Percentiles rank a stretch among this genome's conserved stretches.
Conservation (phyloP, 23 tunicate genomes). For the Halocynthia roretzi region DNA sequence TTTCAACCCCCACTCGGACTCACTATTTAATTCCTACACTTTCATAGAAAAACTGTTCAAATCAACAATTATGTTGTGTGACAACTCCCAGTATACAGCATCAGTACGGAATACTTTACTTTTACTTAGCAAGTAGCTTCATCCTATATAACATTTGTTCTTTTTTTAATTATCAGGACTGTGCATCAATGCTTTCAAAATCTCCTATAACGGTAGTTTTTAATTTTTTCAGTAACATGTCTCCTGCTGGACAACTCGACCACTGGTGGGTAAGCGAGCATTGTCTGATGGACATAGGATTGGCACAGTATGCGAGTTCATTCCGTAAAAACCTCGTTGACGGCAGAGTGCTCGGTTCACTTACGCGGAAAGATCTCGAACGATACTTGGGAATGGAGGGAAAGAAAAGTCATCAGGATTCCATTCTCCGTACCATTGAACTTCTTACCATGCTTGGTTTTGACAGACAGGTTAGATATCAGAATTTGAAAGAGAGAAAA, state of each 20-base stretch:
- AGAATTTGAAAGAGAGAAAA: neutral
- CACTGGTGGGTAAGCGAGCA: conserved; percentile 96
- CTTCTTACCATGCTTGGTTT: conserved; percentile 60
- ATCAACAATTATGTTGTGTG: too few relatives aligned
- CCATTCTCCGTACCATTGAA: conserved; percentile 52
- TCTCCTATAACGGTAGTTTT: neutral
- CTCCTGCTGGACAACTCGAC: conserved; percentile 79
- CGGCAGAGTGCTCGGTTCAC: conserved; percentile 55
- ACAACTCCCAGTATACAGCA: too few relatives aligned
- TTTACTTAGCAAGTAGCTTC: too few relatives aligned
- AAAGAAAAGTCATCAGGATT: conserved; percentile 59
- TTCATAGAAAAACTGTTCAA: too few relatives aligned
- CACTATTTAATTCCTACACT: too few relatives aligned
- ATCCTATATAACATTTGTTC: neutral
- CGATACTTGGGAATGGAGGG: conserved; percentile 55
- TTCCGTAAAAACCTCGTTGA: conserved; percentile 87
- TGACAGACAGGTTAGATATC: conserved; percentile 41
- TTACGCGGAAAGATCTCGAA: conserved; percentile 73
- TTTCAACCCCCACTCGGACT: neutral
- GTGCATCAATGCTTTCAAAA: too few relatives aligned
- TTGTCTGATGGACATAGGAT: conserved; percentile 77
- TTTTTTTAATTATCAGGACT: neutral
- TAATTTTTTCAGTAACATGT: conserved; percentile 41
- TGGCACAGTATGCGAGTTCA: conserved; percentile 78
- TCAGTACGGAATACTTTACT: too few relatives aligned